Evolutionary conservation across 2,888 invertebrate genomes (phyloP).

Genomic region (Octonoba sinensis): DNA sequence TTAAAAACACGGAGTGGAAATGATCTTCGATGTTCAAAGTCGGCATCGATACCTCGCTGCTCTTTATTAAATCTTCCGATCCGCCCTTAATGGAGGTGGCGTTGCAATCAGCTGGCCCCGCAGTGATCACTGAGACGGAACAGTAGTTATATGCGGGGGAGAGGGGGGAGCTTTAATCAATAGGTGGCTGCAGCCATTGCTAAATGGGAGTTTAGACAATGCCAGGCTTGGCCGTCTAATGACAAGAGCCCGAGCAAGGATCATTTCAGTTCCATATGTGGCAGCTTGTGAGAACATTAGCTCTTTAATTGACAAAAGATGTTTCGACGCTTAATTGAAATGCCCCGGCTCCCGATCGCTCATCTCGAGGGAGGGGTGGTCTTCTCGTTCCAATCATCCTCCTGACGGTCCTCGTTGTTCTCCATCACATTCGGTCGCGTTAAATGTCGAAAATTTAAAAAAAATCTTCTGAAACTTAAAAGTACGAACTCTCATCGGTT

Average conservation of each 20-base stretch:
- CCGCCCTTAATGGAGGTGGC: conserved; percentile 47
- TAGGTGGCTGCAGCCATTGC: conserved; percentile 56
- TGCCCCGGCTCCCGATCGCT: conserved; percentile 53
- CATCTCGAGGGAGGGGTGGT: conserved; percentile 15
- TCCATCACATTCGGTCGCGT: too few species aligned
- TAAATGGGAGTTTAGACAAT: conserved; percentile 64
- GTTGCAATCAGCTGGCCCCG: conserved; percentile 31
- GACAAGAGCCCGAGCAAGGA: conserved; percentile 55
- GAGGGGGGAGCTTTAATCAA: conserved; percentile 50
- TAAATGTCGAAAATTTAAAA: too few species aligned
- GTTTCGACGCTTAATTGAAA: conserved; percentile 63
- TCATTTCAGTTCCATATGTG: conserved; percentile 51
- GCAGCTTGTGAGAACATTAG: conserved; percentile 64
- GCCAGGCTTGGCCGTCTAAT: conserved; percentile 49
- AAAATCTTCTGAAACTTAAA: too few species aligned
- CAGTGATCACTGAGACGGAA: conserved; percentile 55
- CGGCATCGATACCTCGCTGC: conserved; percentile 57
- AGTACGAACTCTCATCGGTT: too few species aligned
- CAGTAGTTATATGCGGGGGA: conserved; percentile 50
- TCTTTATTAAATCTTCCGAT: conserved; percentile 62
- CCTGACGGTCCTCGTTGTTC: too few species aligned
- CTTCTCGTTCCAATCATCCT: too few species aligned
- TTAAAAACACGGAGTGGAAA: conserved; percentile 59
- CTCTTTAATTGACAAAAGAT: conserved; percentile 64
- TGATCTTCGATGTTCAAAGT: conserved; percentile 60